Evolutionary conservation across 2,113 vertebrate species (phyloP).

Genomic region (Empidonax alnorum): DNA sequence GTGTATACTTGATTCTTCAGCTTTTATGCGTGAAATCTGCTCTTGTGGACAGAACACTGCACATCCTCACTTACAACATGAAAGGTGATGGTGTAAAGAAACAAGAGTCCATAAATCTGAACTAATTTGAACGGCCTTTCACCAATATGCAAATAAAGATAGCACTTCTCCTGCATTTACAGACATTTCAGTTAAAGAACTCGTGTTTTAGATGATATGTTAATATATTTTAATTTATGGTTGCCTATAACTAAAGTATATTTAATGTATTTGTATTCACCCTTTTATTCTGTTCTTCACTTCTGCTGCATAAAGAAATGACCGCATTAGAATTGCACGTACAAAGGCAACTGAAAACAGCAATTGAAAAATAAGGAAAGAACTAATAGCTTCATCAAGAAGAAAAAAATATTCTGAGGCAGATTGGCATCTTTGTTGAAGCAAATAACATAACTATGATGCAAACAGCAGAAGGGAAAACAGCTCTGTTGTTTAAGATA

Average conservation of each 20-base stretch:
- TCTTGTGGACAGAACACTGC: neutral
- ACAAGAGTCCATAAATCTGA: neutral
- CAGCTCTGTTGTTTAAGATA: neutral
- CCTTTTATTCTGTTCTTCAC: neutral
- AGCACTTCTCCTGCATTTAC: neutral
- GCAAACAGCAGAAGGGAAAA: neutral
- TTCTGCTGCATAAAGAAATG: neutral
- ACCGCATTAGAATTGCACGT: neutral
- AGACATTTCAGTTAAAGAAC: neutral
- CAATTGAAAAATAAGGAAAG: neutral
- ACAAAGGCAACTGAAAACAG: neutral
- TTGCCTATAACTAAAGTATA: neutral
- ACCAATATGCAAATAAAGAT: neutral
- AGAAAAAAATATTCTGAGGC: neutral
- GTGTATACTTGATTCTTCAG: neutral
- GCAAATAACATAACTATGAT: neutral
- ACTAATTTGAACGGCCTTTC: neutral
- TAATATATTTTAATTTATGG: neutral
- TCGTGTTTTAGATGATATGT: neutral
- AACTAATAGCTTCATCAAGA: neutral
- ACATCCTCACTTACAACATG: neutral
- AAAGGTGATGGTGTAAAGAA: neutral
- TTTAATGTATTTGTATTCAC: neutral
- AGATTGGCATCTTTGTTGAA: neutral
- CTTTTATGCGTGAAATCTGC: neutral